Base-by-base conservation (phyloP, 2,113 vertebrate genomes). In the Tachuris rubrigastra region DNA sequence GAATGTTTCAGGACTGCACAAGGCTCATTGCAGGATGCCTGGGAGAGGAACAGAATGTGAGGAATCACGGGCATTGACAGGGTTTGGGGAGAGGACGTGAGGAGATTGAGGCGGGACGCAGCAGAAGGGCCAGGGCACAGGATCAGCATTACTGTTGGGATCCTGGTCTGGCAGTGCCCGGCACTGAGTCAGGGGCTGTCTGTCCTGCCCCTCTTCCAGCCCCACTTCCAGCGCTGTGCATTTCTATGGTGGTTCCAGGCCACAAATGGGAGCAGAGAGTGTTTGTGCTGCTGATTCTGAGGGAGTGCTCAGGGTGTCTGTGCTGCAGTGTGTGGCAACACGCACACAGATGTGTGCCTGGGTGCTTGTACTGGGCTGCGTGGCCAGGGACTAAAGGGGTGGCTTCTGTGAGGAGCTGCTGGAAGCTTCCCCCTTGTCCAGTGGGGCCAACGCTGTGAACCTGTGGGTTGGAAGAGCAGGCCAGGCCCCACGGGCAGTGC, bases 61-160 rank as follows among this genome's bases (percentile, higher is more conserved):
- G 19, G 30, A 74, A 87, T 42, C 0, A 0, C 10, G 39, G 52
- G 18, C 10, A 33, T 23, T 2, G 1, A 7, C 25, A 14, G 19
- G 37, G 19, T 39, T 25, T 53, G 49, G 2, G 17, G 27, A 58
- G 12, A 65, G 19, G 22, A 27, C 11, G 10, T 39, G 59, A 25
- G 35, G 59, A 62, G 24, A 39, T 24, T 5, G 18, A 37, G 62
- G 8, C 28, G 39, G 9, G 18, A 63, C 24, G 37, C 5, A 19
- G 37, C 31, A 8, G 30, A 31, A 18, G 62, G 28, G 62, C 62
- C 14, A 20, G 28, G 18, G 23, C 17, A 63, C 27, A 42, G 60
- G 27, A 24, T 30, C 39, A 63, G 60, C 39, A 30, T 21, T 42
- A 28, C 62, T 14, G 28, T 14, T 9, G 13, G 39, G 28, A 30